Evolutionary conservation across 2,888 invertebrate genomes (phyloP).

Genomic region (Phytoseiulus persimilis): DNA sequence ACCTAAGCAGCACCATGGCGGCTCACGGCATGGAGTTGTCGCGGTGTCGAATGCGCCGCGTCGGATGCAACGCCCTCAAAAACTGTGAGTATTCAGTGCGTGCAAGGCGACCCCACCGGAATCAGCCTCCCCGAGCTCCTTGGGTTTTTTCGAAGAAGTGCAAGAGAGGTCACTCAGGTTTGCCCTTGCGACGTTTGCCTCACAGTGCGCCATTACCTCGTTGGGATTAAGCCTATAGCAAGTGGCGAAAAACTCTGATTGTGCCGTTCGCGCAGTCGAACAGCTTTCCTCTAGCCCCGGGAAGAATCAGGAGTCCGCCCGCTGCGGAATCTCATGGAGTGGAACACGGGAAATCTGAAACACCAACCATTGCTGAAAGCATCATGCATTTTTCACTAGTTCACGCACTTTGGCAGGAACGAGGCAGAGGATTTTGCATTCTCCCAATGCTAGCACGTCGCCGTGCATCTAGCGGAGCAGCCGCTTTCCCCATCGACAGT

Average conservation of each 20-base stretch:
- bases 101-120: neutral
- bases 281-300: neutral
- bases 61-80: slow-evolving; percentile 34
- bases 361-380: neutral
- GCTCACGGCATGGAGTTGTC: slow-evolving; percentile 28
- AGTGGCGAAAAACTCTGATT: neutral
- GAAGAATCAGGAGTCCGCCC: neutral
- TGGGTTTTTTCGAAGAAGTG: neutral
- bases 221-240: neutral
- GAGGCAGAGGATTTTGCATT: neutral
- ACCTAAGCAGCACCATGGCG: neutral
- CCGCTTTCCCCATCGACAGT: neutral
- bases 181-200: neutral
- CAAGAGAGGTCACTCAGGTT: neutral
- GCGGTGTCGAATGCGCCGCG: slow-evolving; percentile 35
- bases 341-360: neutral
- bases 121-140: neutral
- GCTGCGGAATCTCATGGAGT: neutral
- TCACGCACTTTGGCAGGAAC: neutral
- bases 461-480: neutral
- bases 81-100: slow-evolving; percentile 9
- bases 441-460: neutral
- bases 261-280: neutral
- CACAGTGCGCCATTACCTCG: neutral
- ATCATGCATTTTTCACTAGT: neutral